Base-by-base conservation (phyloP, 2,113 vertebrate species). In the Nettapus auritus region DNA sequence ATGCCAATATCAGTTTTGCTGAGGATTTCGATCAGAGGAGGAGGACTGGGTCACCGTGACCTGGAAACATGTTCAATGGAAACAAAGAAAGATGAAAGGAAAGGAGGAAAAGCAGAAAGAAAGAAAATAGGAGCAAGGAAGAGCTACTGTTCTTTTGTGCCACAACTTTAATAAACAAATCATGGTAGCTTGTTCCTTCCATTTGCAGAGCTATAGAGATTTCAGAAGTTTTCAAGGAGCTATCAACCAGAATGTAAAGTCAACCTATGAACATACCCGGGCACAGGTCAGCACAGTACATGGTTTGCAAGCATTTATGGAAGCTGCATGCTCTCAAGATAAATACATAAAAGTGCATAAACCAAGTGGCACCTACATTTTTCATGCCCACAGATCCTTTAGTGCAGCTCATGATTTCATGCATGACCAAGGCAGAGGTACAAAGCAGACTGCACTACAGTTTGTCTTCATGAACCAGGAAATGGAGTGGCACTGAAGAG, bases 351-450 rank as follows among this genome's bases (percentile, higher is more conserved):
- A 66, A 86, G 56, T 46, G 36, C 12, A 84, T 36, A 87, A 95
- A 71, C 13, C 57, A 94, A 93, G 53, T 15, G 79, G 29, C 7
- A 82, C 9, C 90, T 82, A 28, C 29, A 28, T 60, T 91, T 92
- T 79, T 79, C 74, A 82, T 57, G 53, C 9, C 26, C 60, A 48
- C 8, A 76, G 33, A 19, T 63, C 22, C 38, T 79, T 33, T 13
- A 62, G 20, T 12, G 50, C 44, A 44, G 28, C 36, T 74, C 0
- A 0, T 62, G 85, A 79, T 62, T 85, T 89, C 82, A 53, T 16
- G 36, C 53, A 23, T 38, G 62, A 38, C 42, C 34, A 53, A 0
- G 0, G 69, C 84, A 71, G 40, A 21, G 0, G 0, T 31, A 40
- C 5, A 62, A 52, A 67, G 67, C 63, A 77, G 59, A 17, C 16